Evolutionary conservation across 2,797 vertebrate species (phyloP).

Genomic region (Mus spretus): DNA sequence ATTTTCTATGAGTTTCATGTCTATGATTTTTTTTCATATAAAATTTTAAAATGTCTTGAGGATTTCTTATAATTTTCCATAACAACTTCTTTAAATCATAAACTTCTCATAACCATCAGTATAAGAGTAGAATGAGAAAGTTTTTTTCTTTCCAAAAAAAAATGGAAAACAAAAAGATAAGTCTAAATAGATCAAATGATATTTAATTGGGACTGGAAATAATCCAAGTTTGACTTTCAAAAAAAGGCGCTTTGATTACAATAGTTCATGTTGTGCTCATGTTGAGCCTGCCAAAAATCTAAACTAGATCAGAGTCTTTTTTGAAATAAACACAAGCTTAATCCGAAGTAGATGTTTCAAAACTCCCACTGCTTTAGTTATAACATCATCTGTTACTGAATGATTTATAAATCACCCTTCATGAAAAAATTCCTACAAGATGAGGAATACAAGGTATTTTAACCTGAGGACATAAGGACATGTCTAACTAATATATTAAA

Average conservation of each 20-base stretch:
- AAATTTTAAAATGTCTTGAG: conserved; percentile 33
- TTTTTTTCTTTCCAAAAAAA: conserved; percentile 29
- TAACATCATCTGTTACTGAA: conserved; percentile 92
- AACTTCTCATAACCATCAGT: conserved; percentile 77
- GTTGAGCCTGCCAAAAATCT: conserved; percentile 91
- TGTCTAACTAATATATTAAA: conserved; percentile 72
- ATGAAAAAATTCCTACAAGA: conserved; percentile 83
- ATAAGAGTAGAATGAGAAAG: conserved; percentile 74
- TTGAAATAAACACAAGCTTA: conserved; percentile 91
- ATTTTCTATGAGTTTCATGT: not conserved
- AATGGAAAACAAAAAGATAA: conserved; percentile 61
- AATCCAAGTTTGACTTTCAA: conserved; percentile 91
- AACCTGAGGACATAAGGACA: conserved; percentile 84
- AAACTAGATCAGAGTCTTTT: conserved; percentile 91
- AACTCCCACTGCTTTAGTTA: conserved; percentile 92
- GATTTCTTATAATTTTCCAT: conserved; percentile 69
- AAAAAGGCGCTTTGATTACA: conserved; percentile 90
- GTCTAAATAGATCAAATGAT: conserved; percentile 88
- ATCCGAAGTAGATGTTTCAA: conserved; percentile 92
- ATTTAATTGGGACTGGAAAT: conserved; percentile 91
- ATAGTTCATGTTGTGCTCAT: conserved; percentile 90
- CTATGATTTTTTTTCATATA: conserved; percentile 26
- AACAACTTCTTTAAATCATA: conserved; percentile 71
- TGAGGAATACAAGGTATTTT: conserved; percentile 83
- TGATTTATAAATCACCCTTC: conserved; percentile 91